Evolutionary conservation across 1,140 invertebrate species (phyloP).

Genomic region (Danaus plexippus): DNA sequence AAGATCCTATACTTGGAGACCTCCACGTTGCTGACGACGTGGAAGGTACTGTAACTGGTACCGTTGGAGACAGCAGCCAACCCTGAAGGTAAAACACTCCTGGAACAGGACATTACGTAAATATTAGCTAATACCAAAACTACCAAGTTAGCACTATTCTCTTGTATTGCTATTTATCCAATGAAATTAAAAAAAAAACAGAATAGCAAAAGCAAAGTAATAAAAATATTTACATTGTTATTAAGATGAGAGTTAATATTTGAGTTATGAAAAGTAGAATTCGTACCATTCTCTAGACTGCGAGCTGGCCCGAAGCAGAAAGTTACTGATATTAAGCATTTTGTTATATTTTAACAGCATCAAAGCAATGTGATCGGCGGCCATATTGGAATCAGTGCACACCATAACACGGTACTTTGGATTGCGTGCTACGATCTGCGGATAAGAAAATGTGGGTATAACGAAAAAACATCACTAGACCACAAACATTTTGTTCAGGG

Average conservation of each 20-base stretch:
- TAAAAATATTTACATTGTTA: too few species aligned
- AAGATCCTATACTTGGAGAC: constrained; percentile 41
- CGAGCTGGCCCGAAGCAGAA: constrained; percentile 49
- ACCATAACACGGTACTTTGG: constrained; percentile 47
- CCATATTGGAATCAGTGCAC: constrained; percentile 62
- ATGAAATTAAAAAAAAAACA: too few species aligned
- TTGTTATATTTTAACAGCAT: constrained; percentile 44
- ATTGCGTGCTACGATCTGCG: constrained; percentile 42
- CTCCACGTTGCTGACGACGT: constrained; percentile 28
- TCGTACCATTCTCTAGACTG: constrained; percentile 47
- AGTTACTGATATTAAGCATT: constrained; percentile 37
- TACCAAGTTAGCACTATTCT: too few species aligned
- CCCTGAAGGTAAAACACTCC: constrained; percentile 43
- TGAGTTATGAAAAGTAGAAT: background rate
- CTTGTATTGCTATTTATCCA: too few species aligned
- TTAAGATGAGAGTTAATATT: too few species aligned
- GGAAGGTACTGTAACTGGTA: constrained; percentile 32
- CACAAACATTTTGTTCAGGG: background rate
- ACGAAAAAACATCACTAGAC: background rate
- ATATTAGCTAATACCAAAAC: too few species aligned
- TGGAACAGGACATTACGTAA: constrained; percentile 15
- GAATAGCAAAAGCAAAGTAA: too few species aligned
- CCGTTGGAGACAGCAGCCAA: constrained; percentile 49
- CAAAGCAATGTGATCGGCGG: constrained; percentile 55
- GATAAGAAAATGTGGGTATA: constrained; percentile 11